Percentiles rank a stretch among this genome's conserved stretches.
Conservation (phyloP, 2,888 invertebrate species). For the Perithous albicinctus region DNA sequence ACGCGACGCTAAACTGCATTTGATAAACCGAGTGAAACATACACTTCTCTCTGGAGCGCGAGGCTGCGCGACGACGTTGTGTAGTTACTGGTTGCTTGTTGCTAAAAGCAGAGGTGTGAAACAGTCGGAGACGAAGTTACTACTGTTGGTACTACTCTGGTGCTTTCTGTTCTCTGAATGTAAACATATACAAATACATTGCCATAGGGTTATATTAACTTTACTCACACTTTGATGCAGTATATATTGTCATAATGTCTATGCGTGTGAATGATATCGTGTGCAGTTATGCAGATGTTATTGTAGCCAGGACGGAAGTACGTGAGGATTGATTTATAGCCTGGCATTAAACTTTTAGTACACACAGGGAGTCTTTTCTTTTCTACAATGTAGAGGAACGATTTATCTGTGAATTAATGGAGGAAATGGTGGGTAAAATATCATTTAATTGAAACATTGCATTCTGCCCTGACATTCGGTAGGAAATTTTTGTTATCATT, state of each 20-base stretch:
- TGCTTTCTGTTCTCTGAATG: constrained; percentile 17
- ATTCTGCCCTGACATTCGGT: neutral
- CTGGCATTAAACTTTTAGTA: constrained; percentile 42
- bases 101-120: constrained; percentile 57
- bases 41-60: constrained; percentile 24
- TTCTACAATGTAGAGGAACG: constrained; percentile 8
- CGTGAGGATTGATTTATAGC: constrained; percentile 60
- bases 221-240: constrained; percentile 4
- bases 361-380: constrained; percentile 1
- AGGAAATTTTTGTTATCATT: no score
- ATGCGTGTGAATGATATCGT: constrained; percentile 45
- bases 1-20: constrained; percentile 79
- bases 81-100: constrained; percentile 50
- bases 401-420: neutral
- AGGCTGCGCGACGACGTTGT: constrained; percentile 20
- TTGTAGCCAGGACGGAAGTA: constrained; percentile 46
- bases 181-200: constrained; percentile 6
- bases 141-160: neutral
- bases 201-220: neutral
- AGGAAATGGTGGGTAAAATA: neutral
- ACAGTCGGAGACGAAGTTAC: constrained; percentile 47
- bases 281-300: constrained; percentile 59
- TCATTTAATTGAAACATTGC: neutral
- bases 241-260: constrained; percentile 10
- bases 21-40: constrained; percentile 74